Evolutionary conservation across 2,888 invertebrate species (phyloP), one percentile per base, ranked within the genome.

Genomic region (Tipula unca): DNA sequence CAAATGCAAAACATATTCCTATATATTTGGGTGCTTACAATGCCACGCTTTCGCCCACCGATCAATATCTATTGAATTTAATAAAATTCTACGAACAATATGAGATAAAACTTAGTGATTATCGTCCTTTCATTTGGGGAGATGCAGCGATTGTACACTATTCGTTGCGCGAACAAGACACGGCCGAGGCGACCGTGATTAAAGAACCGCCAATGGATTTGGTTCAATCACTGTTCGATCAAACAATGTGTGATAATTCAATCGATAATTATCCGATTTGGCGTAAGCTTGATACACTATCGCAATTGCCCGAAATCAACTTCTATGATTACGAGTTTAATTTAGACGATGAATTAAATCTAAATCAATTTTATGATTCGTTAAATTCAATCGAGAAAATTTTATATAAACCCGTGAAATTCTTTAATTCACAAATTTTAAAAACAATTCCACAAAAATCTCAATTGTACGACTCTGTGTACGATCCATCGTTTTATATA

Each of bases 121-220:
- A 93, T 89, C 94, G 95, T 87, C 97, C 97, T 0, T 96, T 95
- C 88, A 91, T 97, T 0, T 98, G 96, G 95, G 97, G 97, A 0
- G 94, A 94, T 89, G 93, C 95, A 1, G 97, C 96, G 0, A 94
- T 95, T 0, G 93, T 94, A 85, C 94, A 96, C 89, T 96, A 96
- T 89, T 94, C 95, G 1, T 92, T 96, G 0, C 88, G 88, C 17
- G 92, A 92, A 85, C 89, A 91, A 0, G 92, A 92, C 39, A 92
- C 92, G 92, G 86, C 89, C 91, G n/a, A 89, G 89, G 90, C 1
- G 93, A 93, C 13, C 92, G 0, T 93, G 93, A 25, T 94, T 92
- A 93, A 94, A 86, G 95, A 95, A 89, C 95, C 96, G 0, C 93
- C 94, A 36, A 93, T 94, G 25, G 93, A 93, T 84, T 94, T 96